phyloP scores from a whole-genome alignment of 2,888 invertebrate species.

The Pandemis corylana region DNA sequence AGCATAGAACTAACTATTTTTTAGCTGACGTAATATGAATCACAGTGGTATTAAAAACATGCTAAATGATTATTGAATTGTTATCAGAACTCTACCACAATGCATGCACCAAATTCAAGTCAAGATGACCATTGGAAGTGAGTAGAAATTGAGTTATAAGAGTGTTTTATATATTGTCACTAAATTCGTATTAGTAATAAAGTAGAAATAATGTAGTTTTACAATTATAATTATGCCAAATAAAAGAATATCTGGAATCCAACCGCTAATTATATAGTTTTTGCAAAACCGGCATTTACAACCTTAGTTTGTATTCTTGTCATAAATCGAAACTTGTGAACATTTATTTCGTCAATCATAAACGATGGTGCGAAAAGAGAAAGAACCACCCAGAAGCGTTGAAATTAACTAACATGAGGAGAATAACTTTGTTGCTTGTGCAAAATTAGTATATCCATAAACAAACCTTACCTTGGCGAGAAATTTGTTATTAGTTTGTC shows the following conservation, averaged over 20 bases:
- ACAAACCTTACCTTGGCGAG: background rate
- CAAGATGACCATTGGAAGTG: too few species aligned
- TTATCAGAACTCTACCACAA: too few species aligned
- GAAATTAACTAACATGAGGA: background rate
- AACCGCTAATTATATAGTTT: background rate
- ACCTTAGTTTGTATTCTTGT: background rate
- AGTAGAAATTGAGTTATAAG: too few species aligned
- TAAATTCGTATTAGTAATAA: too few species aligned
- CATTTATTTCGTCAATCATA: background rate
- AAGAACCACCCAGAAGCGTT: background rate
- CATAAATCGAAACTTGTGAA: constrained; percentile 6
- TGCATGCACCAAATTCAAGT: too few species aligned
- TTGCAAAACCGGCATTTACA: background rate
- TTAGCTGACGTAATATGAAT: too few species aligned
- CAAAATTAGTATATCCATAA: background rate
- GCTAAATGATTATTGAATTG: too few species aligned
- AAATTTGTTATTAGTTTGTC: background rate
- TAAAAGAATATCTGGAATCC: background rate
- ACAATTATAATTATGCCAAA: background rate
- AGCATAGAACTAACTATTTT: too few species aligned
- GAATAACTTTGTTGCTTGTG: background rate
- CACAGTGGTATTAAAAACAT: too few species aligned
- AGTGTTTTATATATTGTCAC: too few species aligned
- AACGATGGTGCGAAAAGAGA: background rate
- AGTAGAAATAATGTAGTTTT: too few species aligned